Conservation (phyloP, 1,140 invertebrate genomes). For the Thaumetopoea pityocampa region DNA sequence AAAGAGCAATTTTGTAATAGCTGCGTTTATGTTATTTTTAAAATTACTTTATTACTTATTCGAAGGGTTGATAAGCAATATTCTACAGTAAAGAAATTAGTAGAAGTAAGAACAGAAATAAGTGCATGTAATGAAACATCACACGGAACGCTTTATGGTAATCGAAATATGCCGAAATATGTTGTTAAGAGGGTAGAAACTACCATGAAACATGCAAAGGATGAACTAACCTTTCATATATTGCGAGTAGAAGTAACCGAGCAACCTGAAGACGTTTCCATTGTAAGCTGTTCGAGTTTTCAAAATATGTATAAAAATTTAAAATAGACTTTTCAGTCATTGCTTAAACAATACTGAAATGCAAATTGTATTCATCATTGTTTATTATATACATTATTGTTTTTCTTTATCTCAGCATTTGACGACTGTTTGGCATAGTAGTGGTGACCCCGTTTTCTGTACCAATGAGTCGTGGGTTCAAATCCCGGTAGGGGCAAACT, state of each 20-base stretch:
- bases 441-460: too few relatives aligned
- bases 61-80: slow-evolving; percentile 9
- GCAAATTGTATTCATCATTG: slow-evolving; percentile 36
- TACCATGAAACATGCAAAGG: slow-evolving; percentile 66
- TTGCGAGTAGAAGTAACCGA: slow-evolving; percentile 59
- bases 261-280: slow-evolving; percentile 50
- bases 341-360: slow-evolving; percentile 36
- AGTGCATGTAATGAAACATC: slow-evolving; percentile 46
- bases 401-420: too few relatives aligned
- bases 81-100: slow-evolving; percentile 39
- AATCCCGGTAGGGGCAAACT: too few relatives aligned
- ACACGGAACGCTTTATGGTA: slow-evolving; percentile 72
- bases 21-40: background rate
- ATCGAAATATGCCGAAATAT: slow-evolving; percentile 75
- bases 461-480: too few relatives aligned
- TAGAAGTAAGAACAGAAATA: slow-evolving; percentile 36
- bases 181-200: slow-evolving; percentile 70
- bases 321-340: slow-evolving; percentile 40
- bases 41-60: slow-evolving; percentile 1
- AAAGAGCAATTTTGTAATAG: slow-evolving; percentile 5
- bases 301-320: slow-evolving; percentile 64
- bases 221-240: slow-evolving; percentile 68
- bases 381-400: too few relatives aligned
- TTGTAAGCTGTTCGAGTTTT: slow-evolving; percentile 52
- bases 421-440: too few relatives aligned